Evolutionary conservation across 2,888 invertebrate genomes (phyloP).

Genomic region (Drosophila neotestacea): DNA sequence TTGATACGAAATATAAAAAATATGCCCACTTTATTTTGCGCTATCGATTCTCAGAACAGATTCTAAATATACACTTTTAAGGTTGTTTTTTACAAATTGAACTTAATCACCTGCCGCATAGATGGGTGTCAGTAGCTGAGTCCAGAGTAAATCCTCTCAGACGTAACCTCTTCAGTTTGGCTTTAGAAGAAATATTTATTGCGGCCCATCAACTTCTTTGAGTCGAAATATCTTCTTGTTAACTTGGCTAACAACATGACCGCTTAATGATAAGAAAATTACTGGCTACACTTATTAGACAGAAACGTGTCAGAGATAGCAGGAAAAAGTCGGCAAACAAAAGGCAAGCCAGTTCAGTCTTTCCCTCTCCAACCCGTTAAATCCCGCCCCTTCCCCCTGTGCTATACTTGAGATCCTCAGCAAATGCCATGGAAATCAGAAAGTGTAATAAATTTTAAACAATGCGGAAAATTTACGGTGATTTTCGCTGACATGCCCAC

Average conservation of each 20-base stretch:
- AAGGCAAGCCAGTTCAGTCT: conserved; percentile 55
- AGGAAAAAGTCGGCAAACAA: conserved; percentile 56
- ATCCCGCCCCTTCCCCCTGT: conserved; percentile 5
- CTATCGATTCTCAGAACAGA: conserved; percentile 6
- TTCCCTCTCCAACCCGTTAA: conserved; percentile 9
- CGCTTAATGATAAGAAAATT: conserved; percentile 74
- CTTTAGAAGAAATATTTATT: conserved; percentile 39
- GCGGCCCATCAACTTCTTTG: conserved; percentile 20
- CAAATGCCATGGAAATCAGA: conserved; percentile 70
- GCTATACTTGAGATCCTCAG: conserved; percentile 30
- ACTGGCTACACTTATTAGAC: conserved; percentile 78
- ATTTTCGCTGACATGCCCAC: conserved; percentile 80
- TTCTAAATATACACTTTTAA: background rate
- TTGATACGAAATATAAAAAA: too few relatives aligned
- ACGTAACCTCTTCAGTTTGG: conserved; percentile 23
- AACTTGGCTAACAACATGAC: conserved; percentile 50
- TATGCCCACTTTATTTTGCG: background rate
- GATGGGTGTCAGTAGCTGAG: background rate
- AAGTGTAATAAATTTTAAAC: conserved; percentile 80
- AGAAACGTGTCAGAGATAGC: conserved; percentile 73
- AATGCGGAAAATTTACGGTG: conserved; percentile 80
- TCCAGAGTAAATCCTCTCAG: background rate
- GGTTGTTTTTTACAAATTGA: background rate
- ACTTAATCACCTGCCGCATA: conserved; percentile 10
- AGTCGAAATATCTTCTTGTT: conserved; percentile 52